phyloP scores from a whole-genome alignment of 2,113 vertebrate genomes.

The Trinectes maculatus region DNA sequence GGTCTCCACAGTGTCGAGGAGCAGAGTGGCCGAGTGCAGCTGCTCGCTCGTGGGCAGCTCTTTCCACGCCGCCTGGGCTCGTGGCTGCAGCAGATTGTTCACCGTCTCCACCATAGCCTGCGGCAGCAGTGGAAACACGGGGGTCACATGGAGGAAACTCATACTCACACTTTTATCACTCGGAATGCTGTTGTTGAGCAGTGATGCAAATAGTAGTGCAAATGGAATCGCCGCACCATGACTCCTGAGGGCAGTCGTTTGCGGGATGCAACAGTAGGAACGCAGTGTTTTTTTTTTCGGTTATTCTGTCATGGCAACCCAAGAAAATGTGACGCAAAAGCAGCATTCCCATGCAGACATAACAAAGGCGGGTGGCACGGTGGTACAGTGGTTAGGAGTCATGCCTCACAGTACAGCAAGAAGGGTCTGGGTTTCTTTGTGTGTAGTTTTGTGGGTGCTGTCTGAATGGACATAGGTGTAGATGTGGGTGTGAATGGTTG shows the following conservation, averaged over 20 bases:
- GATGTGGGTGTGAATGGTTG: no score
- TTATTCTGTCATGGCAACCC: slow-evolving; percentile 53
- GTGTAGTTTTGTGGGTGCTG: no score
- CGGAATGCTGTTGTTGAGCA: slow-evolving; percentile 10
- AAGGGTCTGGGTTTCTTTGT: no score
- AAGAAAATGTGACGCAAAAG: slow-evolving; percentile 59
- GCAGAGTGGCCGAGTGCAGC: slow-evolving; percentile 93
- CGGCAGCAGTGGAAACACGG: slow-evolving; percentile 47
- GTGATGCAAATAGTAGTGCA: slow-evolving; percentile 33
- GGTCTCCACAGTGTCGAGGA: slow-evolving; percentile 96
- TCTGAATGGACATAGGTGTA: no score
- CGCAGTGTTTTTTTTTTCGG: slow-evolving; percentile 43
- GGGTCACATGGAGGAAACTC: slow-evolving; percentile 40
- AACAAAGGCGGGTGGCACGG: slow-evolving; percentile 30
- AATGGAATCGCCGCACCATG: slow-evolving; percentile 16
- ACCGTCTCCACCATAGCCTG: slow-evolving; percentile 99
- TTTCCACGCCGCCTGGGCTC: slow-evolving; percentile 91
- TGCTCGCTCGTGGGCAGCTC: slow-evolving; percentile 92
- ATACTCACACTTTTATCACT: slow-evolving; percentile 11
- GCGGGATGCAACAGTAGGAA: slow-evolving; percentile 46
- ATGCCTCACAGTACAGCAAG: no score
- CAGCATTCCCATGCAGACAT: slow-evolving; percentile 69
- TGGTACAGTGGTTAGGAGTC: no score
- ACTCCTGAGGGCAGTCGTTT: slow-evolving; percentile 39
- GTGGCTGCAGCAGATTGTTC: slow-evolving; percentile 95